A percentile compares a stretch with the other conserved stretches of the same genome.
Conservation (phyloP, 2,797 vertebrate species). For the Girardinus metallicus region DNA sequence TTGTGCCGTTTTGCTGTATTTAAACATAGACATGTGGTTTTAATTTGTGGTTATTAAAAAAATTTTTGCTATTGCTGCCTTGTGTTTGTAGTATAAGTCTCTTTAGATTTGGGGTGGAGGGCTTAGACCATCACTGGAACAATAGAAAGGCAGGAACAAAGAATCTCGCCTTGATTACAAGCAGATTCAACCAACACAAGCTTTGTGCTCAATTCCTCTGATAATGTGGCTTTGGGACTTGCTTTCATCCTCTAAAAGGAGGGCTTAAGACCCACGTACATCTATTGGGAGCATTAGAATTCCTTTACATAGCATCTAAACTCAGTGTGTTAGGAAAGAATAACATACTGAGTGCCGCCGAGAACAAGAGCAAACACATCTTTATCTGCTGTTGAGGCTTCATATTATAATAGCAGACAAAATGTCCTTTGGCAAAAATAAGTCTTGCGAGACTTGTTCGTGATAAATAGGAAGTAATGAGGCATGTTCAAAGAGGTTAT, state of each 20-base stretch:
- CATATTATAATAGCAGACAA: conserved; percentile 31
- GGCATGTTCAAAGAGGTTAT: neutral
- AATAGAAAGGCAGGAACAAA: conserved; percentile 43
- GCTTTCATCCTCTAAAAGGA: conserved; percentile 45
- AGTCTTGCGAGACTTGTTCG: conserved; percentile 16
- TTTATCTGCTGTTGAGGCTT: conserved; percentile 29
- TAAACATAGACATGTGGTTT: conserved; percentile 49
- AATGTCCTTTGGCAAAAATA: conserved; percentile 33
- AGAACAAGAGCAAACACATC: conserved; percentile 34
- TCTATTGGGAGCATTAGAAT: conserved; percentile 28
- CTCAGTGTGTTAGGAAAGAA: conserved; percentile 1
- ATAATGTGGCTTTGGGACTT: conserved; percentile 45
- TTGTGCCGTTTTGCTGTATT: conserved; percentile 14
- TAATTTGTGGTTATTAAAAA: conserved; percentile 26
- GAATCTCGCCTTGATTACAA: conserved; percentile 57
- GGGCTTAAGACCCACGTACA: conserved; percentile 14
- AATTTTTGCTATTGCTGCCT: conserved; percentile 46
- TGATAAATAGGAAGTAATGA: conserved; percentile 16
- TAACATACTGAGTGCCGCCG: conserved; percentile 8
- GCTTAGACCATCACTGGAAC: conserved; percentile 41
- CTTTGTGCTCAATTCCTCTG: conserved; percentile 53
- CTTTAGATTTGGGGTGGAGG: conserved; percentile 21
- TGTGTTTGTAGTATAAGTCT: conserved; percentile 26
- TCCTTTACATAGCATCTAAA: conserved; percentile 10
- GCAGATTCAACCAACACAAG: conserved; percentile 60